These are phyloP conservation scores for Apodemia hepburni DNA, from an alignment of 2,888 invertebrate genomes.

Conservation along the genomic window DNA sequence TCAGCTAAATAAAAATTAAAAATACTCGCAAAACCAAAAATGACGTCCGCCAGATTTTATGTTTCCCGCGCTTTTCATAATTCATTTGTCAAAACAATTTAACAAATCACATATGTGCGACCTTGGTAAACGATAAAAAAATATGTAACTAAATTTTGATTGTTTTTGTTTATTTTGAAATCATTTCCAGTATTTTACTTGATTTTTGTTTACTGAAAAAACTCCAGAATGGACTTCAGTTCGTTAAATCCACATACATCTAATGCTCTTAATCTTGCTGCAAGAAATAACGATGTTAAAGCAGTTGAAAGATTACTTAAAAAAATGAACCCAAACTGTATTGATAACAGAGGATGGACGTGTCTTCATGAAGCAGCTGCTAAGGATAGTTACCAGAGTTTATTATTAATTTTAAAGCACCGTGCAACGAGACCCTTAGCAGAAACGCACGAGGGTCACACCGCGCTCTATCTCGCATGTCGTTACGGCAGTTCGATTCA, in stretches of 20 bases:
- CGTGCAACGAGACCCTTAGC: conserved; percentile 51
- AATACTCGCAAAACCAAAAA: too few species aligned
- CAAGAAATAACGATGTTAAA: conserved; percentile 57
- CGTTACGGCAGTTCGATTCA: conserved; percentile 50
- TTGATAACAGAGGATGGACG: conserved; percentile 77
- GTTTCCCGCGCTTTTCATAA: too few species aligned
- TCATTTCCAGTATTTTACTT: not conserved
- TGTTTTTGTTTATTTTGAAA: not conserved
- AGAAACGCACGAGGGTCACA: conserved; percentile 73
- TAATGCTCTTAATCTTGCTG: conserved; percentile 67
- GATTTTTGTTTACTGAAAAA: not conserved
- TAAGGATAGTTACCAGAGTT: conserved; percentile 57
- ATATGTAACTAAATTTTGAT: not conserved
- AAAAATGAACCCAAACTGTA: conserved; percentile 67
- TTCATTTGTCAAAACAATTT: too few species aligned
- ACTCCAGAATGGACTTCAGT: conserved; percentile 67
- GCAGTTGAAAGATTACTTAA: conserved; percentile 54
- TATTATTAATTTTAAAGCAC: conserved; percentile 55
- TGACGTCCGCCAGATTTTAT: too few species aligned
- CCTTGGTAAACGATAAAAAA: too few species aligned
- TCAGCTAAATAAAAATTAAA: too few species aligned
- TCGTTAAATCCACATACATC: conserved; percentile 69
- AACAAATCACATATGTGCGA: too few species aligned
- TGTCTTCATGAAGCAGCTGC: conserved; percentile 75
- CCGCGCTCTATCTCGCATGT: conserved; percentile 69